A percentile compares a stretch with the other conserved stretches of the same genome.
phyloP scores from a whole-genome alignment of 2,888 invertebrate genomes.

The Eustalomyia histrio region DNA sequence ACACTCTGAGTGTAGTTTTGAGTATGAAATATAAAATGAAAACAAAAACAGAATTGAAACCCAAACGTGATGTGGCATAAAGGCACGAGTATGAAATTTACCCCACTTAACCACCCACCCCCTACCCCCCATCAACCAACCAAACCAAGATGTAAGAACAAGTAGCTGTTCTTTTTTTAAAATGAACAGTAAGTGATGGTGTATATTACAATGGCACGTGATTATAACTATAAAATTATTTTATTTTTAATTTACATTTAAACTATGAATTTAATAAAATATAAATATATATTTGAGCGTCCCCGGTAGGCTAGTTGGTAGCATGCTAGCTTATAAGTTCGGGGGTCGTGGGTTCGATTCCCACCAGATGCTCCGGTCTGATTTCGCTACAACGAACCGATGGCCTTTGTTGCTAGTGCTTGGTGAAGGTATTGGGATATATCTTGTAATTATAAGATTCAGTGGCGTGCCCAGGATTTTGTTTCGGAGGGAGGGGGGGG shows the following conservation, averaged over 20 bases:
- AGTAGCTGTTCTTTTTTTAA: conserved; percentile 32
- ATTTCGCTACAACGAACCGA: too few species aligned
- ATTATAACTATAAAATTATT: neutral
- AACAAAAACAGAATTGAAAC: neutral
- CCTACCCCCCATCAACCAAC: conserved; percentile 4
- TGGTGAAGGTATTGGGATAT: too few species aligned
- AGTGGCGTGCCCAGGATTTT: too few species aligned
- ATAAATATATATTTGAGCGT: too few species aligned
- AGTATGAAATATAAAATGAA: conserved; percentile 3
- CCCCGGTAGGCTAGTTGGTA: too few species aligned
- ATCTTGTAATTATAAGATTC: too few species aligned
- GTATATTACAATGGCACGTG: conserved; percentile 39
- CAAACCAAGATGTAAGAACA: conserved; percentile 8
- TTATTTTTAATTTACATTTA: too few species aligned
- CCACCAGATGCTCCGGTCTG: too few species aligned
- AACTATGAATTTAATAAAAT: conserved; percentile 37
- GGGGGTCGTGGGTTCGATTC: too few species aligned
- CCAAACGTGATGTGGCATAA: conserved; percentile 48
- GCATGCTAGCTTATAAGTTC: too few species aligned
- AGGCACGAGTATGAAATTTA: neutral
- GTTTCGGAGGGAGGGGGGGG: too few species aligned
- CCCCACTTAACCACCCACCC: neutral
- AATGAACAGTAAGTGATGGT: conserved; percentile 8
- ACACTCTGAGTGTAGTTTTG: neutral
- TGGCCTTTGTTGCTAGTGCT: too few species aligned